Base-by-base conservation (phyloP, 1,140 invertebrate genomes). In the Tetranychus urticae region DNA sequence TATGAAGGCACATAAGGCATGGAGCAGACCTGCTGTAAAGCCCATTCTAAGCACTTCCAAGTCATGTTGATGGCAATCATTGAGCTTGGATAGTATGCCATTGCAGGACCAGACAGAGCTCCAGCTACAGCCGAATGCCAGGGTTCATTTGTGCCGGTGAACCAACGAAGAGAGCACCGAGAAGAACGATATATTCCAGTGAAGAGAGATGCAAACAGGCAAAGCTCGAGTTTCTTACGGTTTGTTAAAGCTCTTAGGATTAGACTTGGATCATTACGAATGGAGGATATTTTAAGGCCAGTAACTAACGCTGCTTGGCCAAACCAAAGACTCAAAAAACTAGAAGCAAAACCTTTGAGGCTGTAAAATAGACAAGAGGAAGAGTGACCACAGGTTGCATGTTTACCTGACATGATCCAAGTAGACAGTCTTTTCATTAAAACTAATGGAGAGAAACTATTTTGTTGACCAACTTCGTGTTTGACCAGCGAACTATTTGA, bases 1-100 rank as follows among this genome's bases (percentile, higher is more conserved):
- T 79, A 80, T 33, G 60, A 37, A 31, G 62, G 62, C 3, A 65
- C 34, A 1, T 61, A 31, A 12, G 60, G 59, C 45, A 62, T 48
- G 54, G 63, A n/a, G 5, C 62, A 55, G 3, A 60, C 63, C n/a
- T 61, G 36, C 12, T 46, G 12, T n/a, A 42, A 36, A 5, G 46
- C 5, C 31, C 61, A 61, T 39, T 67, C 66, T 45, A 67, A 48
- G 52, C 62, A 48, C 59, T 67, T 67, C 66, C 66, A 67, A 12
- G 54, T 37, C 31, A 67, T 48, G 52, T 67, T 66, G 0, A 62
- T 35, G 12, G 66, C 59, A 12, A 67, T 13, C 8, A 65, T 61
- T 13, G 66, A 59, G 54, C 58, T 64, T 13, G 63, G 66, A 23
- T 61, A 63, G 8, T 61, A 50, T 12, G 61, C 36, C 65, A 66